Evolutionary conservation across 2,888 invertebrate genomes (phyloP).

Genomic region (Mechanitis messenoides): DNA sequence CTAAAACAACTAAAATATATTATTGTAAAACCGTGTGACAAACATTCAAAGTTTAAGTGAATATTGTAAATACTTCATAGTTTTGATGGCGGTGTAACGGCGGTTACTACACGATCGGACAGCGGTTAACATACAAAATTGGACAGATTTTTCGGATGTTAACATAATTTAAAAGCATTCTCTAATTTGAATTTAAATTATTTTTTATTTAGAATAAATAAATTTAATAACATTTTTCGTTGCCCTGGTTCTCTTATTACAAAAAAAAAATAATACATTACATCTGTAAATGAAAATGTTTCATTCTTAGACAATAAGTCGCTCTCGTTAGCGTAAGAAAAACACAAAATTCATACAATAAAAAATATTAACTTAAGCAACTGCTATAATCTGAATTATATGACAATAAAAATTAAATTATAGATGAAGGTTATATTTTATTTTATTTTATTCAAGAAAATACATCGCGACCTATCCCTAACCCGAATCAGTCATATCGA

Average conservation of each 20-base stretch:
- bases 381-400: constrained; percentile 1
- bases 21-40: constrained; percentile 10
- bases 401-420: neutral
- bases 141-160: neutral
- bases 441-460: neutral
- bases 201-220: no score
- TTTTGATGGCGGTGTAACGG: constrained; percentile 19
- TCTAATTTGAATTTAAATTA: no score
- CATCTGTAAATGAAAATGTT: no score
- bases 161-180: constrained; percentile 5
- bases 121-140: neutral
- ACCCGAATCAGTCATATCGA: constrained; percentile 18
- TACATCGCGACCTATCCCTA: constrained; percentile 5
- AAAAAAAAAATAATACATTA: no score
- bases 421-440: neutral
- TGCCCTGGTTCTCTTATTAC: no score
- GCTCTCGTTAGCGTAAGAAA: no score
- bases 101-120: constrained; percentile 1
- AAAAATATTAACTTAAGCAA: constrained; percentile 9
- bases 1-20: neutral
- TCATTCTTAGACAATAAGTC: no score
- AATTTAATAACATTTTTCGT: no score
- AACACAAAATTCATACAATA: no score
- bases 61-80: constrained; percentile 21
- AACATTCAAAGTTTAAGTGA: constrained; percentile 11